Percentiles rank a stretch among this genome's conserved stretches.
Evolutionary conservation across 1,140 invertebrate genomes (phyloP).

Genomic region (Onthophagus taurus): DNA sequence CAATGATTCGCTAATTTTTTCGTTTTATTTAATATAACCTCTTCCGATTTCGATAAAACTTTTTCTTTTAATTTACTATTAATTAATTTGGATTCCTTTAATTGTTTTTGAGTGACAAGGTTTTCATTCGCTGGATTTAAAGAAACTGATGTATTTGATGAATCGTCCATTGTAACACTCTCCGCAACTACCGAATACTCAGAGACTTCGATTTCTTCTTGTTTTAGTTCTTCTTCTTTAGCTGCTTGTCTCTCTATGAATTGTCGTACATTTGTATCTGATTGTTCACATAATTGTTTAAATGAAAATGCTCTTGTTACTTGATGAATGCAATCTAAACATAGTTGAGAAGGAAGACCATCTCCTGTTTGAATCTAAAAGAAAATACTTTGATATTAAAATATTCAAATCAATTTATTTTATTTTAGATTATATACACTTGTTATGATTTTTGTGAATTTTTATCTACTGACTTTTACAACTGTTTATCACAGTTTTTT

Average conservation of each 20-base stretch:
- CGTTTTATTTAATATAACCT: no score
- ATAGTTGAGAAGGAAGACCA: constrained; percentile 39
- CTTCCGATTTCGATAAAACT: no score
- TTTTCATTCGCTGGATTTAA: no score
- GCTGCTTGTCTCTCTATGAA: constrained; percentile 30
- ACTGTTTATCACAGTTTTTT: constrained; percentile 34
- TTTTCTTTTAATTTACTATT: no score
- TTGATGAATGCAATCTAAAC: constrained; percentile 39
- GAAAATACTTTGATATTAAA: constrained; percentile 14
- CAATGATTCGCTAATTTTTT: no score
- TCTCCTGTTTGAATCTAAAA: constrained; percentile 37
- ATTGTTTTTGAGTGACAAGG: no score
- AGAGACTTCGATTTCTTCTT: constrained; percentile 9
- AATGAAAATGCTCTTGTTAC: constrained; percentile 41
- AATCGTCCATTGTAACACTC: constrained; percentile 24
- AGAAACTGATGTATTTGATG: no score
- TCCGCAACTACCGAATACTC: constrained; percentile 15
- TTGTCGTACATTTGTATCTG: constrained; percentile 37
- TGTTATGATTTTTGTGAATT: constrained; percentile 18
- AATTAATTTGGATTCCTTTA: no score
- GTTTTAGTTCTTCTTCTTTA: constrained; percentile 20
- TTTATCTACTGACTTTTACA: constrained; percentile 29
- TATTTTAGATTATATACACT: background rate
- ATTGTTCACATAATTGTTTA: constrained; percentile 40
- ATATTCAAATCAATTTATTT: no score